These are phyloP conservation scores for Cygnus buccinator DNA, from an alignment of 2,113 vertebrate genomes.

Conservation along the genomic window DNA sequence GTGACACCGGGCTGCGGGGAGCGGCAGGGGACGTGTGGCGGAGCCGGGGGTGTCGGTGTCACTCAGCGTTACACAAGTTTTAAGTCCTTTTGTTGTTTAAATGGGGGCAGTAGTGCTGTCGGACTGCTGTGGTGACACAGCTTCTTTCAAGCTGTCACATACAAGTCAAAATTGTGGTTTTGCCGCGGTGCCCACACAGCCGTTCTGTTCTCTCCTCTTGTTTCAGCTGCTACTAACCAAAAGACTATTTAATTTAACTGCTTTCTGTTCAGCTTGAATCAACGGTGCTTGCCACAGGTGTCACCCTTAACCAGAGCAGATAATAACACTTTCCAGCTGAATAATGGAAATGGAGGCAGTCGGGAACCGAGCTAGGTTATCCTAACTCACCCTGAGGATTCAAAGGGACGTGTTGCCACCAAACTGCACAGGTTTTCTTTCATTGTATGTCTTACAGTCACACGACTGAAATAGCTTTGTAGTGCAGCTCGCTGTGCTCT, in stretches of 20 bases:
- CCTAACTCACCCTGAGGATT: not conserved
- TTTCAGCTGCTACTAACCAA: not conserved
- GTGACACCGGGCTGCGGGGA: too few relatives aligned
- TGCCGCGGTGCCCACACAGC: not conserved
- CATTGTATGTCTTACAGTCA: not conserved
- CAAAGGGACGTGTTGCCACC: not conserved
- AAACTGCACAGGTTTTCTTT: not conserved
- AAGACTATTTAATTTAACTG: not conserved
- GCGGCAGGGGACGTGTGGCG: too few relatives aligned
- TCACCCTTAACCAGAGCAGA: not conserved
- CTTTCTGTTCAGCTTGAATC: not conserved
- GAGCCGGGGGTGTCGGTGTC: not conserved
- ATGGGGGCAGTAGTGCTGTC: not conserved
- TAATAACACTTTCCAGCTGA: not conserved
- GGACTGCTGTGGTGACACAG: not conserved
- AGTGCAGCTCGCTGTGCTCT: not conserved
- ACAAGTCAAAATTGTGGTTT: not conserved
- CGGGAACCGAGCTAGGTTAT: not conserved
- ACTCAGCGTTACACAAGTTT: not conserved
- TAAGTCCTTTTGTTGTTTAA: not conserved
- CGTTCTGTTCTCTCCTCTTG: not conserved
- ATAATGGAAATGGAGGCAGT: not conserved
- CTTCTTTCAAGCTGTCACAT: not conserved
- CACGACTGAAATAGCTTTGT: not conserved
- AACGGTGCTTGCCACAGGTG: not conserved